Conservation (phyloP, 2,888 invertebrate species). For the Drosophila atroscutellata region DNA sequence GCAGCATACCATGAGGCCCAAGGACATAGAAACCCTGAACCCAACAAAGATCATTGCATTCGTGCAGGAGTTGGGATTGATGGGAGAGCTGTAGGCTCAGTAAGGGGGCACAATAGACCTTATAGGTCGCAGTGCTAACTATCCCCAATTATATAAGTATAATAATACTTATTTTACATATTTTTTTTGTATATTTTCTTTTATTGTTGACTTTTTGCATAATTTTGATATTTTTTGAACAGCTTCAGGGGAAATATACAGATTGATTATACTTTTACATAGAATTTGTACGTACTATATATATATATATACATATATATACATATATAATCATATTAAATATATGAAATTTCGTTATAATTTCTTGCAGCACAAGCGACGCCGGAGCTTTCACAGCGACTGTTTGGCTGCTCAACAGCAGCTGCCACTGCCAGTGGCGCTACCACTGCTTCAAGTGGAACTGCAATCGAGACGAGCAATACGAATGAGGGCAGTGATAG, state of each 20-base stretch:
- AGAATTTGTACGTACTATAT: no score
- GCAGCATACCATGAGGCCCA: no score
- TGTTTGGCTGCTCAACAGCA: conserved; percentile 73
- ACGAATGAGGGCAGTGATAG: conserved; percentile 42
- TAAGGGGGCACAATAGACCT: no score
- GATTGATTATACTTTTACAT: neutral
- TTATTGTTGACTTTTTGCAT: neutral
- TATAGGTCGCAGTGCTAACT: no score
- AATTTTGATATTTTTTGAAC: neutral
- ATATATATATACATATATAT: no score
- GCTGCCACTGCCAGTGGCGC: conserved; percentile 24
- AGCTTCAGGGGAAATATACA: neutral
- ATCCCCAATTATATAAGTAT: no score
- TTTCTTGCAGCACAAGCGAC: conserved; percentile 67
- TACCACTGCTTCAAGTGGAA: conserved; percentile 9
- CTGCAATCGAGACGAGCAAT: neutral
- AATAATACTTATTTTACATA: neutral
- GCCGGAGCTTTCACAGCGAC: conserved; percentile 83
- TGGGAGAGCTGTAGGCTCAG: no score
- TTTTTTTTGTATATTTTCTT: neutral
- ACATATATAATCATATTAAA: neutral
- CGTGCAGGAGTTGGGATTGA: no score
- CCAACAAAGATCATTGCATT: no score
- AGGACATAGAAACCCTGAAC: no score
- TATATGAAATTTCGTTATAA: neutral